phyloP scores from a whole-genome alignment of 2,113 vertebrate species.

The Chamaetylas fuelleborni region DNA sequence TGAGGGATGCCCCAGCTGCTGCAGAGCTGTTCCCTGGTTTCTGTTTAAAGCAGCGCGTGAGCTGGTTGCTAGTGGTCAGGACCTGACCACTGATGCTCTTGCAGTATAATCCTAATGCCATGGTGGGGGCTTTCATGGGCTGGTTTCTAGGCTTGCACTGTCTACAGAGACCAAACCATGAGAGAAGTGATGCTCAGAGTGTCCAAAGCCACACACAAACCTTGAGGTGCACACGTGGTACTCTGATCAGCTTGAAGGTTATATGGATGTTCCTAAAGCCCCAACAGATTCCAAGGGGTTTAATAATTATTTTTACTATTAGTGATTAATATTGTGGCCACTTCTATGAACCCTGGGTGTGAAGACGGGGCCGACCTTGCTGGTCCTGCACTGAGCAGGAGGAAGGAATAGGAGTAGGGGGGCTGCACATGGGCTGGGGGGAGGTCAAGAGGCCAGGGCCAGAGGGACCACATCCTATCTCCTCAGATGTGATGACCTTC shows the following conservation, averaged over 20 bases:
- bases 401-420: background rate
- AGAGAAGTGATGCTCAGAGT: background rate
- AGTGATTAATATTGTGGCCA: background rate
- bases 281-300: background rate
- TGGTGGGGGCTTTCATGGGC: background rate
- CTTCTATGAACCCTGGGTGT: background rate
- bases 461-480: background rate
- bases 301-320: background rate
- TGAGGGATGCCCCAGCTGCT: background rate
- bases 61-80: background rate
- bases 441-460: background rate
- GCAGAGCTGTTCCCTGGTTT: background rate
- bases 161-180: background rate
- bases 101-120: background rate
- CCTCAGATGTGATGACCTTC: background rate
- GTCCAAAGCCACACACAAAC: background rate
- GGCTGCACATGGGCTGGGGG: background rate
- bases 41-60: background rate
- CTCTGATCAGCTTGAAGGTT: background rate
- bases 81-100: background rate
- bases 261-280: background rate
- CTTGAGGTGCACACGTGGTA: fast-evolving
- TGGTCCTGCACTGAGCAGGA: background rate
- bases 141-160: background rate
- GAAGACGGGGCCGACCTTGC: background rate